phyloP scores from a whole-genome alignment of 1,140 invertebrate species.

The Drosophila parvula region DNA sequence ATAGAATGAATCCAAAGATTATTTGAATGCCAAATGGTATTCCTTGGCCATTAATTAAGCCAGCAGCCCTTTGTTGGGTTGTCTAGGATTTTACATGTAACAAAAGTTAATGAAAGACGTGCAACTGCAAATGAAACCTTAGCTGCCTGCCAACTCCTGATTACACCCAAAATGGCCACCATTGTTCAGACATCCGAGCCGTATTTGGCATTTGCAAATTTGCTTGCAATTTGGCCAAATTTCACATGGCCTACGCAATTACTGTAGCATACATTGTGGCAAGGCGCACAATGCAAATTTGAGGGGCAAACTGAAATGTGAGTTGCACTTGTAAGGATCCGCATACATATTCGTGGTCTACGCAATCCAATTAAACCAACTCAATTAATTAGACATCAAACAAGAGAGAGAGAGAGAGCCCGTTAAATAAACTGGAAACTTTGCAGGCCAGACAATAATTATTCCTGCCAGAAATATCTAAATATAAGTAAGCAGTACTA shows the following conservation, averaged over 20 bases:
- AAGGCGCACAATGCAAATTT: constrained; percentile 32
- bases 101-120: constrained; percentile 7
- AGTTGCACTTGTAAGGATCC: background rate
- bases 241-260: constrained; percentile 38
- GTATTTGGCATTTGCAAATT: constrained; percentile 14
- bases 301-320: constrained; percentile 14
- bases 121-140: constrained; percentile 4
- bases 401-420: constrained; percentile 6
- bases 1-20: background rate
- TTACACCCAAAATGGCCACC: constrained; percentile 6
- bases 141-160: constrained; percentile 7
- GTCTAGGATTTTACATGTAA: background rate
- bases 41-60: background rate
- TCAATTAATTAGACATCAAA: constrained; percentile 39
- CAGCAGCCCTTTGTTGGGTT: background rate
- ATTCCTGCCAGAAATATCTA: constrained; percentile 38
- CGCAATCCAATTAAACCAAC: constrained; percentile 37
- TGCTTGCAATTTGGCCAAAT: constrained; percentile 35
- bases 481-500: constrained; percentile 13
- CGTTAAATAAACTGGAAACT: constrained; percentile 19
- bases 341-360: background rate
- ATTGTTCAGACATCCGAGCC: constrained; percentile 11
- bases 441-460: constrained; percentile 9
- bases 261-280: constrained; percentile 68
- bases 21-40: background rate